Evolutionary conservation across 2,113 vertebrate genomes (phyloP), one percentile per base, ranked within the genome.

Genomic region (Anthoscopus minutus): DNA sequence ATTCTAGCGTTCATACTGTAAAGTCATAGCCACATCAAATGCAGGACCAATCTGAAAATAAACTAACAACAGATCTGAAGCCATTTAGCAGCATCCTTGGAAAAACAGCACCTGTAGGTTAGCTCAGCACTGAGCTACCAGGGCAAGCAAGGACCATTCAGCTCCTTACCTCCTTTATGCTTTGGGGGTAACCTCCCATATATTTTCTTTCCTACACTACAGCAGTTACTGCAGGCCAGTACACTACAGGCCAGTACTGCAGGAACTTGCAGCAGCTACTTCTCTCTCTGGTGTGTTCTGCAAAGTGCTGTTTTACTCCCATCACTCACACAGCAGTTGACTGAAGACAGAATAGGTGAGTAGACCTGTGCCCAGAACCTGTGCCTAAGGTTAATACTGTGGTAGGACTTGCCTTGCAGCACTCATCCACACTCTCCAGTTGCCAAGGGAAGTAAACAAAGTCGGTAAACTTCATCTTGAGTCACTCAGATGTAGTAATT

Each of bases 361-460:
- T 4, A 69, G 40, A 86, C 21, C 35, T 20, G 54, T 54, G 74
- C 47, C 48, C 74, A 81, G 67, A 88, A 58, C 58, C 62, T 78
- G 65, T 85, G 77, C 80, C 93, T 79, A 57, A 31, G 40, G 23
- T 54, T 38, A 60, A 65, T 24, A 22, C 30, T 3, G 6, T 1
- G 5, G 78, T 25, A 57, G 45, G 40, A 71, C 64, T n/a, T 53
- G 61, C 66, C 57, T 40, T 40, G 74, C 80, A 79, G 74, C 78
- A 69, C 70, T 61, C 77, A 50, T 70, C 61, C 91, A 94, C 69
- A 50, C 90, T 93, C 78, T 83, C 42, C 3, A 23, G 92, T 96
- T 31, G 88, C 64, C 84, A 94, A 70, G 94, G 96, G 53, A 96
- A 97, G 66, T 79, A 96, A 97, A 96, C 89, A 89, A 86, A 91